Percentiles rank a stretch among this genome's conserved stretches.
phyloP scores from a whole-genome alignment of 35 echinoderm and acorn worm species.

The Ophioderma brevispina region DNA sequence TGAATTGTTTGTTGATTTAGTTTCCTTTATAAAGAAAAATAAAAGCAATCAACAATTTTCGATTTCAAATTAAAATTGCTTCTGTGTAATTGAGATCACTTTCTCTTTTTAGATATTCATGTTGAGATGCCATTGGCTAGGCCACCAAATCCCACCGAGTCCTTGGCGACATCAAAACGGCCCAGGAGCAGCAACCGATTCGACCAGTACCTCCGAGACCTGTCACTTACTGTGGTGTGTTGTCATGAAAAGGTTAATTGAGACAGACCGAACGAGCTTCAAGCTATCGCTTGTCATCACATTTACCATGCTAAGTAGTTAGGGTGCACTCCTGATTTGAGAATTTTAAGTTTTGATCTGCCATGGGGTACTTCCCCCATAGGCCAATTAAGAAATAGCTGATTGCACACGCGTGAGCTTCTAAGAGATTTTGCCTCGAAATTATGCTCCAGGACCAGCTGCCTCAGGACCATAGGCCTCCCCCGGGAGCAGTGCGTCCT shows the following conservation, averaged over 20 bases:
- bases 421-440: too few species aligned
- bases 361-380: not conserved
- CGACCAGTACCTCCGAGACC: slow-evolving; percentile 63
- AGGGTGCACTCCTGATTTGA: too few species aligned
- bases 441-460: too few species aligned
- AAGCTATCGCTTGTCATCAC: slow-evolving; percentile 65
- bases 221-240: slow-evolving; percentile 89
- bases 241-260: slow-evolving; percentile 88
- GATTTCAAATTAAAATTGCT: too few species aligned
- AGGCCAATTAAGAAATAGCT: too few species aligned
- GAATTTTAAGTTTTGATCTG: not conserved
- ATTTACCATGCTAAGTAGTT: slow-evolving; percentile 75
- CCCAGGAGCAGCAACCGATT: slow-evolving; percentile 83
- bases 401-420: too few species aligned
- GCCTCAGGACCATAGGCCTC: too few species aligned
- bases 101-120: slow-evolving; percentile 63
- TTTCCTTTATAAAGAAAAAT: too few species aligned
- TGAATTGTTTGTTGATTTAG: too few species aligned
- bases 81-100: too few species aligned
- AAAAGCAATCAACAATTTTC: too few species aligned
- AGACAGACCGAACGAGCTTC: slow-evolving; percentile 51
- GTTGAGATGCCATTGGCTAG: slow-evolving; percentile 78
- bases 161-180: slow-evolving; percentile 35
- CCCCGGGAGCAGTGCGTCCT: too few species aligned
- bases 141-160: slow-evolving; percentile 67